Conservation (phyloP, 2,797 vertebrate genomes). For the Heliangelus exortis region DNA sequence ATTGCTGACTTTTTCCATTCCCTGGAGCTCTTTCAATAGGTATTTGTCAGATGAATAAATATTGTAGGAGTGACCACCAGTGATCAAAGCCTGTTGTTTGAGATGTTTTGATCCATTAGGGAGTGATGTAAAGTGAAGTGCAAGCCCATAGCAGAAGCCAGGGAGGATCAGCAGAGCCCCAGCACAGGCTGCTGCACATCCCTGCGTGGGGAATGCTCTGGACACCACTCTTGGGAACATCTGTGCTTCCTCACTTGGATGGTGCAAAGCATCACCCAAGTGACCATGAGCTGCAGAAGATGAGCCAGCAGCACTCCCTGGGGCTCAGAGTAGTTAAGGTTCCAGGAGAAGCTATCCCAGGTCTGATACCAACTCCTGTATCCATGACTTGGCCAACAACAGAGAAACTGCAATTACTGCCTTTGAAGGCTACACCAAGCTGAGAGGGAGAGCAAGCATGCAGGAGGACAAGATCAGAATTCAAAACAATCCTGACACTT, state of each 20-base stretch:
- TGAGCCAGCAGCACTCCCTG: accelerated
- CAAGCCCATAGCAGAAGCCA: neutral
- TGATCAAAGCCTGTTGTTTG: neutral
- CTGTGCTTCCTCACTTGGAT: neutral
- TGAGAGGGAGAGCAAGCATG: neutral
- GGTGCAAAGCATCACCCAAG: neutral
- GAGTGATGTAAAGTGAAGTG: accelerated
- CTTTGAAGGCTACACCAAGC: neutral
- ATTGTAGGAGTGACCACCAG: neutral
- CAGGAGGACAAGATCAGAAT: neutral
- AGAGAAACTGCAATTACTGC: neutral
- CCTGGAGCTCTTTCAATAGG: neutral
- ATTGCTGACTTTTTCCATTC: neutral
- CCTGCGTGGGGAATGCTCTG: neutral
- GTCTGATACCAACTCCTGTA: neutral
- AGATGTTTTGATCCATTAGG: neutral
- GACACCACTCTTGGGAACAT: neutral
- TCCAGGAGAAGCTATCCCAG: neutral
- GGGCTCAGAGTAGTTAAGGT: neutral
- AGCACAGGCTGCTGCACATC: accelerated
- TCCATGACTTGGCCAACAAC: accelerated
- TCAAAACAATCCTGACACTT: neutral
- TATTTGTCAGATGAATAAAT: neutral
- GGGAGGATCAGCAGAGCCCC: neutral
- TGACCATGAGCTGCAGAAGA: accelerated